Percentiles rank a stretch among this genome's conserved stretches.
phyloP scores from a whole-genome alignment of 2,797 vertebrate genomes.

The Naso thynnoides region DNA sequence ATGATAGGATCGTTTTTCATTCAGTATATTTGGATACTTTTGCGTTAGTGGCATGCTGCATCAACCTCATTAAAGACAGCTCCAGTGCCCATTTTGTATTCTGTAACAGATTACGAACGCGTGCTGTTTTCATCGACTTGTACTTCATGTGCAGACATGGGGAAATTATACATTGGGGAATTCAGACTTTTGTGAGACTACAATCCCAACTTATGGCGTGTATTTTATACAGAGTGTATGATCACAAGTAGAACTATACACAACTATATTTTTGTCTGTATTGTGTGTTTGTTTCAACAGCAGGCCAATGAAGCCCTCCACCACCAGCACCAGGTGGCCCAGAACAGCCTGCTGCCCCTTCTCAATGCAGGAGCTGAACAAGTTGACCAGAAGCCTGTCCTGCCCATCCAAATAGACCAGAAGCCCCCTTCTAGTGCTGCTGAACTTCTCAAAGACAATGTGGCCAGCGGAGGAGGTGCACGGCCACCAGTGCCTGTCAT shows the following conservation, averaged over 20 bases:
- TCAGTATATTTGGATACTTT: constrained; percentile 72
- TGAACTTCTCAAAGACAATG: constrained; percentile 94
- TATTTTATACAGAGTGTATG: not conserved
- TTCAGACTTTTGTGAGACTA: constrained; percentile 9
- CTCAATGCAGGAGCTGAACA: constrained; percentile 94
- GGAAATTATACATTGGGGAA: not conserved
- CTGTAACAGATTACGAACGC: constrained; percentile 16
- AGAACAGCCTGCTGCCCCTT: constrained; percentile 95
- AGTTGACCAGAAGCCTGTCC: constrained; percentile 96
- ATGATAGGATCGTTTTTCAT: constrained; percentile 75
- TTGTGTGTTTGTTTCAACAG: constrained; percentile 65
- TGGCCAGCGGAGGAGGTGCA: constrained; percentile 78
- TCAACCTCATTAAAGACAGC: constrained; percentile 56
- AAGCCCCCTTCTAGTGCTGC: constrained; percentile 92
- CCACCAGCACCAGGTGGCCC: constrained; percentile 98
- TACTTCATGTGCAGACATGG: constrained; percentile 10
- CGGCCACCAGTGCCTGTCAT: constrained; percentile 83
- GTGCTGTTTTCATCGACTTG: constrained; percentile 26
- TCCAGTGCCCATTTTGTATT: constrained; percentile 42
- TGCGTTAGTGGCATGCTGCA: constrained; percentile 49
- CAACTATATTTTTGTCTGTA: constrained; percentile 5
- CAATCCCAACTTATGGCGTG: not conserved
- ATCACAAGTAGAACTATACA: too few species aligned
- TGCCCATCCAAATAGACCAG: constrained; percentile 96
- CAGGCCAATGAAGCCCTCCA: constrained; percentile 98